Evolutionary conservation across 2,797 vertebrate genomes (phyloP), one percentile per base, ranked within the genome.

Genomic region (Halcyon smyrnensis): DNA sequence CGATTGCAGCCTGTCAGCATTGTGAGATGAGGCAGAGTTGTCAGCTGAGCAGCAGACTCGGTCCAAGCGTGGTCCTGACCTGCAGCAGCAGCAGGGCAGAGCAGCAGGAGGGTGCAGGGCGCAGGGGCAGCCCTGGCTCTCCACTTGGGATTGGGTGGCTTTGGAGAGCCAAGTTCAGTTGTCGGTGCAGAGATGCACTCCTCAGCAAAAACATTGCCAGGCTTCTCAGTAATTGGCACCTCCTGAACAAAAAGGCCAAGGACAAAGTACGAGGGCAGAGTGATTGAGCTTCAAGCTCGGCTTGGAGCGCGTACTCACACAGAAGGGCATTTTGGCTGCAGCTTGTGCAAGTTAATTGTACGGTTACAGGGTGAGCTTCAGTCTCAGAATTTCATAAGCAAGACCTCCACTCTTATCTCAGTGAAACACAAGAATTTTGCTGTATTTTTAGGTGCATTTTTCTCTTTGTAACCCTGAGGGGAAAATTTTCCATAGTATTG

Each of bases 241-340:
- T 90, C 45, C 75, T 79, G 39, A 90, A 90, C 70, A 94, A 89
- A 92, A 84, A 90, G 50, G 81, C 81, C 36, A 48, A 84, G 93
- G 88, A 70, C 41, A 84, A 75, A 94, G 73, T 21, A 50, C 0
- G 23, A 60, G 73, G 91, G 68, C 87, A 77, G 79, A 69, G 70
- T 27, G 69, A 54, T 13, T 0, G 5, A 73, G 67, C 63, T 79
- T 63, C 43, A 63, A 50, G 71, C 80, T 71, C 3, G 0, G 41
- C 57, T 80, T 56, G 65, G 77, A 43, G 77, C 4, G 0, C 1
- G 0, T 24, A 28, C 56, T 50, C 36, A 2, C 51, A 21, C 84
- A 82, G 70, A 87, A 89, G 37, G 68, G 59, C 60, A 8, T 78
- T 87, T 82, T 65, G 67, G 86, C 64, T 70, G 70, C 86, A n/a